Percentiles rank a stretch among this genome's conserved stretches.
Evolutionary conservation across 92 coral and sea anemone genomes (phyloP).

Genomic region (Meandrina meandrites): DNA sequence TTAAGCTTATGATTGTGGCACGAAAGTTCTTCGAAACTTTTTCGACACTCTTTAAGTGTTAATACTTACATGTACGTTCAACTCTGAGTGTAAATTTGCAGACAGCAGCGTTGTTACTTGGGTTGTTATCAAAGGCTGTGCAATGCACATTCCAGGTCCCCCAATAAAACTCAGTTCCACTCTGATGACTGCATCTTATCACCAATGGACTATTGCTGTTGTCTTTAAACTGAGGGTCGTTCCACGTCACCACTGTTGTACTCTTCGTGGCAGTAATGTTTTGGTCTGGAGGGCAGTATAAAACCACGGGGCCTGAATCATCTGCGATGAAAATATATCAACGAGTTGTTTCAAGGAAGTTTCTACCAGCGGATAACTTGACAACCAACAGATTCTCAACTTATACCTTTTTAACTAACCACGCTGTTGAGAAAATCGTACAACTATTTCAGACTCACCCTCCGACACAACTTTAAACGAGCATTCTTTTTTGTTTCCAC

Average conservation of each 20-base stretch:
- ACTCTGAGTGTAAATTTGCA: conserved; percentile 49
- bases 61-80: conserved; percentile 60
- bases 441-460: conserved; percentile 30
- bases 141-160: conserved; percentile 58
- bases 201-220: conserved; percentile 24
- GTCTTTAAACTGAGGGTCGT: conserved; percentile 41
- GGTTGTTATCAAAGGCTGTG: conserved; percentile 63
- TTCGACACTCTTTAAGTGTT: no score
- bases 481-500: conserved; percentile 49
- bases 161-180: conserved; percentile 38
- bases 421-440: no score
- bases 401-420: no score
- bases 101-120: conserved; percentile 50
- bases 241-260: conserved; percentile 27
- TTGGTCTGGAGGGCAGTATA: conserved; percentile 41
- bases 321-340: not conserved
- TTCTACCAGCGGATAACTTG: no score
- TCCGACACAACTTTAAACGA: conserved; percentile 52
- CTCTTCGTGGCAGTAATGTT: not conserved
- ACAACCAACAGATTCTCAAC: no score
- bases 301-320: conserved; percentile 32
- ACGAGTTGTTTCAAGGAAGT: not conserved
- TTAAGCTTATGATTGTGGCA: no score
- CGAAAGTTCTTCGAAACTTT: no score
- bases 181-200: conserved; percentile 13